phyloP scores from a whole-genome alignment of 1,140 invertebrate genomes.

The Tetramorium alpestre region DNA sequence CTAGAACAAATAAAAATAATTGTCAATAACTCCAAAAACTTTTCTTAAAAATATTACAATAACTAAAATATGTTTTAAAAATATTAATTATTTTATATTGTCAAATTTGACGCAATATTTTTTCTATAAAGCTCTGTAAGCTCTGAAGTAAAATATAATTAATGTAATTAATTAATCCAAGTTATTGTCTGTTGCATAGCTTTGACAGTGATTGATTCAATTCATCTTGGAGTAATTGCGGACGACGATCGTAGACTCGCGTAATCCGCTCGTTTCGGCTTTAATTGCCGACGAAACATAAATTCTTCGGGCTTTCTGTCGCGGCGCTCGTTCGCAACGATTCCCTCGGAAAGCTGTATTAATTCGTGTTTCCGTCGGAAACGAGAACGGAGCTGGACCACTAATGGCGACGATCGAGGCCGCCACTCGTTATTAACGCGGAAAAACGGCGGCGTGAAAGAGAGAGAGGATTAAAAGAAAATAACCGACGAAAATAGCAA shows the following conservation, averaged over 20 bases:
- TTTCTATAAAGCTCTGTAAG: background rate
- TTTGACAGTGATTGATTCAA: constrained; percentile 3
- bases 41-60: background rate
- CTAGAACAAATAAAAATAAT: background rate
- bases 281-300: constrained; percentile 79
- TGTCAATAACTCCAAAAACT: background rate
- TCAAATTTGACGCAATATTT: background rate
- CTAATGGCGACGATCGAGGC: constrained; percentile 49
- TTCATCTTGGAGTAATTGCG: constrained; percentile 11
- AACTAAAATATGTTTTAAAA: background rate
- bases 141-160: background rate
- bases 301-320: constrained; percentile 76
- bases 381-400: constrained; percentile 16
- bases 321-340: constrained; percentile 50
- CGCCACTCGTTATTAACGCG: constrained; percentile 43
- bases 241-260: background rate
- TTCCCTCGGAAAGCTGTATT: constrained; percentile 78
- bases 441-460: background rate
- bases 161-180: constrained; percentile 13
- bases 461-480: constrained; percentile 41
- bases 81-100: background rate
- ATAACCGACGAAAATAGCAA: constrained; percentile 32
- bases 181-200: background rate
- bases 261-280: constrained; percentile 70
- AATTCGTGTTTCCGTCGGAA: constrained; percentile 70